Conservation (phyloP, 2,888 invertebrate species). For the Noctua fimbriata region DNA sequence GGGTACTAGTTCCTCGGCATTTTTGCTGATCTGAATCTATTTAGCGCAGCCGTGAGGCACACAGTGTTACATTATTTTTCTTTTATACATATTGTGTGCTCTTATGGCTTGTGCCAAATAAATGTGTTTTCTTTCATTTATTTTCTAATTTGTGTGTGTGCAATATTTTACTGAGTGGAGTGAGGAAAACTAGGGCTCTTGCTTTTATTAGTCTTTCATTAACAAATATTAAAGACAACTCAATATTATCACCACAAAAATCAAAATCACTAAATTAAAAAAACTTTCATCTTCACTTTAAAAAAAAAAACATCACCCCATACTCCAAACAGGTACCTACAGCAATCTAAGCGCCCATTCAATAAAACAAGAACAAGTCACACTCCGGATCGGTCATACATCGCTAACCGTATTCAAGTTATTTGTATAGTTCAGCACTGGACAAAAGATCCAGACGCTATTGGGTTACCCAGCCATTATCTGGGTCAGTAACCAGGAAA, state of each 20-base stretch:
- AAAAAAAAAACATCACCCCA: constrained; percentile 63
- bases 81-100: too few relatives aligned
- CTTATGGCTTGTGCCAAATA: too few relatives aligned
- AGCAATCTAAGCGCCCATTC: constrained; percentile 80
- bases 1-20: too few relatives aligned
- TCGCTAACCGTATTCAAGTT: constrained; percentile 76
- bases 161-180: not conserved
- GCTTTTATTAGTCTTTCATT: not conserved
- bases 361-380: constrained; percentile 81
- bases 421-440: constrained; percentile 50
- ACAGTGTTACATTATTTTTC: too few relatives aligned
- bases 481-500: constrained; percentile 66
- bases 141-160: not conserved
- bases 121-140: too few relatives aligned
- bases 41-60: too few relatives aligned
- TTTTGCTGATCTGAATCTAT: too few relatives aligned
- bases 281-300: not conserved
- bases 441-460: constrained; percentile 57
- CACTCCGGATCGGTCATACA: constrained; percentile 83
- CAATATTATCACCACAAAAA: not conserved
- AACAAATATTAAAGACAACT: not conserved
- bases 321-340: constrained; percentile 60
- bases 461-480: constrained; percentile 65
- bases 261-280: not conserved
- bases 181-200: not conserved